phyloP scores from a whole-genome alignment of 2,888 invertebrate genomes.

The Flabesymbios commensalis region DNA sequence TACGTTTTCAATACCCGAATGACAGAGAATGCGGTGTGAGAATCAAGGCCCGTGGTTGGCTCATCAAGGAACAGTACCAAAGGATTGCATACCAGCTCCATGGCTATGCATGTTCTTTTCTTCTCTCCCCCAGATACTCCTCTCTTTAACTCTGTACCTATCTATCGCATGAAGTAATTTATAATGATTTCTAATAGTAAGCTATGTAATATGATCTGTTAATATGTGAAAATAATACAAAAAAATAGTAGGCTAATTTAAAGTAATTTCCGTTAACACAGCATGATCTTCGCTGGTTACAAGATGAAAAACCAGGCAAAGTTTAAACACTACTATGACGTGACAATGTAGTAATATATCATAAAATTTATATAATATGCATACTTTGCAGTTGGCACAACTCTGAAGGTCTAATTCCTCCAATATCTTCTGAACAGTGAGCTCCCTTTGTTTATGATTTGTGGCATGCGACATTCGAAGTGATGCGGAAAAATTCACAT shows the following conservation, averaged over 20 bases:
- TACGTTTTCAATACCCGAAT: constrained; percentile 56
- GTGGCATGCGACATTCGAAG: constrained; percentile 49
- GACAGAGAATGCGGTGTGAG: constrained; percentile 59
- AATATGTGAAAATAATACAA: too few relatives aligned
- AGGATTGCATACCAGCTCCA: constrained; percentile 61
- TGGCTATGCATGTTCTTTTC: constrained; percentile 61
- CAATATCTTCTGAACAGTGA: constrained; percentile 51
- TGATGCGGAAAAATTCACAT: constrained; percentile 58
- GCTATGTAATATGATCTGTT: too few relatives aligned
- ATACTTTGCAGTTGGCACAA: constrained; percentile 59
- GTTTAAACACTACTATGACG: too few relatives aligned
- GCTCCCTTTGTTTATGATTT: constrained; percentile 36
- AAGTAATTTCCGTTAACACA: too few relatives aligned
- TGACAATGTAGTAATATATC: too few relatives aligned
- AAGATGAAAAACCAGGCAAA: too few relatives aligned
- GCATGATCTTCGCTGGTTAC: too few relatives aligned
- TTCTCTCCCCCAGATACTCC: constrained; percentile 62
- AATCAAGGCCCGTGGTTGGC: constrained; percentile 61
- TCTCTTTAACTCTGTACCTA: constrained; percentile 59
- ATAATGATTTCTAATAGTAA: too few relatives aligned
- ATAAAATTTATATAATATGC: too few relatives aligned
- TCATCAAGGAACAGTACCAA: constrained; percentile 61
- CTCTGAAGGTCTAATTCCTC: constrained; percentile 54
- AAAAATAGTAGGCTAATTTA: too few relatives aligned
- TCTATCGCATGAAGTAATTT: constrained; percentile 35